phyloP scores from a whole-genome alignment of 2,797 vertebrate species.

The Brotula barbata region DNA sequence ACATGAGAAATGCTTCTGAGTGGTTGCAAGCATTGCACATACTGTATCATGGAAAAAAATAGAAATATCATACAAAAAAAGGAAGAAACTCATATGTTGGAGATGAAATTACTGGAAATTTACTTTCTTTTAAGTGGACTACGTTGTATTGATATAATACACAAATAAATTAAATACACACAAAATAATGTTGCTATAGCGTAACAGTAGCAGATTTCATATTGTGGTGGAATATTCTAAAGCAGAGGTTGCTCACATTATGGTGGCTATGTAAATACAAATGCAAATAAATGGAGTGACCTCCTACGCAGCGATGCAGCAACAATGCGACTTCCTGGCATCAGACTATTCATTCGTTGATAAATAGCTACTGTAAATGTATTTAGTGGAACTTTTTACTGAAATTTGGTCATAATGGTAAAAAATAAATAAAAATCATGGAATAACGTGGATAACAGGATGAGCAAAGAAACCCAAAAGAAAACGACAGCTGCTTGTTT shows the following conservation, averaged over 20 bases:
- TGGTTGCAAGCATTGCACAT: background rate
- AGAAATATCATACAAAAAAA: no score
- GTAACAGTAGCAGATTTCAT: background rate
- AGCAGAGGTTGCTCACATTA: background rate
- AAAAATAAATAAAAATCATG: no score
- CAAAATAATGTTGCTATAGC: no score
- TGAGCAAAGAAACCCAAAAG: no score
- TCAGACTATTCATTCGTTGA: background rate
- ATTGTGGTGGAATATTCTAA: conserved; percentile 1
- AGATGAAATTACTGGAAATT: no score
- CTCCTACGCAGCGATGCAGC: conserved; percentile 11
- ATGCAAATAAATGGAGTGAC: conserved; percentile 9
- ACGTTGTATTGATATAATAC: no score
- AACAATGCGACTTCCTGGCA: conserved; percentile 1
- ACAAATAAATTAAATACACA: no score
- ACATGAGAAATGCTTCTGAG: background rate
- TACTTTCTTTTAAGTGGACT: no score
- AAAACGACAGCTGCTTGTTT: no score
- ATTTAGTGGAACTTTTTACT: background rate
- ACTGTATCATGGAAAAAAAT: background rate
- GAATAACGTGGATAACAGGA: no score
- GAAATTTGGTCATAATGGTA: no score
- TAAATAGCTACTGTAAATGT: conserved; percentile 1
- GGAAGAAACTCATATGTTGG: no score
- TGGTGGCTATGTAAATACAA: conserved; percentile 14